Base-by-base conservation (phyloP, 2,797 vertebrate species). In the Peromyscus nudipes region DNA sequence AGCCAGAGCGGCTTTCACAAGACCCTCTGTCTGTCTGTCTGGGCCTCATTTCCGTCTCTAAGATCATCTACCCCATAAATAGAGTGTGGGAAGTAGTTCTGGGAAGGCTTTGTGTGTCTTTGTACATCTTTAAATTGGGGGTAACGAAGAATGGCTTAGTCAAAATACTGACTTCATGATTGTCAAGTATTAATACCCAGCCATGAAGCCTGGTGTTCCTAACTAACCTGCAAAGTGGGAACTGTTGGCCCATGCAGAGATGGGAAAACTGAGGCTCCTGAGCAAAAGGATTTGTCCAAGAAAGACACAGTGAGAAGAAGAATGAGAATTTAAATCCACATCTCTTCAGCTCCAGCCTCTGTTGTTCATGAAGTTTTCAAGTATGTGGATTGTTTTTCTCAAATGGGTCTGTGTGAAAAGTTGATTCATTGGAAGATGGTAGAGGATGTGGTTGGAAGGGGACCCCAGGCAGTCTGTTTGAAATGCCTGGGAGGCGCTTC, bases 11-110 rank as follows among this genome's bases (percentile, higher is more conserved):
- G 92, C 69, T 97, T 98, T 96, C 96, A 85, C 92, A 93, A 96
- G 92, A 96, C 97, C 94, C 94, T 97, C 52, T 1, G 96, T 67
- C 96, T 95, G 92, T 95, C 98, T 95, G 92, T 95, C 98, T 98
- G 94, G 83, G 67, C 93, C 92, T 94, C 49, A 77, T 81, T 97
- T 96, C 96, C 71, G 0, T 94, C 94, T 92, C 84, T 94, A 94
- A 95, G 80, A 97, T 93, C 93, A 37, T 95, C 96, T 87, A 90
- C 83, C 94, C 91, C 83, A 77, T 96, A 96, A 97, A 96, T 21
- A 7, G 60, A n/a, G 5, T 80, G 83, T 95, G 94, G 91, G 96
- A 94, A 96, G 86, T 46, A 73, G 91, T 76, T 88, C 94, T 89
- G 89, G 82, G 88, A 73, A 92, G 92, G 4, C 64, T 94, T 81